phyloP scores from a whole-genome alignment of 1,140 invertebrate species.

The Cotesia vestalis region DNA sequence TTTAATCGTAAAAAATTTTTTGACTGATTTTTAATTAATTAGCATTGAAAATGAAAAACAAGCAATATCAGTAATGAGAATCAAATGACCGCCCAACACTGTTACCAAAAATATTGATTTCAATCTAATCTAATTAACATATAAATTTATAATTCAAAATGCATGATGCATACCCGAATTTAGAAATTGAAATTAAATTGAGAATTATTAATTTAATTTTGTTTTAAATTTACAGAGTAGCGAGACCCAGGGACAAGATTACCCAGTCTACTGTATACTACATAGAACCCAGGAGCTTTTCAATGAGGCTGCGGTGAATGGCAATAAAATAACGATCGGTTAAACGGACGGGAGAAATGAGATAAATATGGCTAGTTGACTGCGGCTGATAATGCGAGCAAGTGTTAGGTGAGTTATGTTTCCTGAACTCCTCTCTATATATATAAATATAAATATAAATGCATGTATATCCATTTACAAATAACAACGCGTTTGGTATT shows the following conservation, averaged over 20 bases:
- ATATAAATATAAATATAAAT: constrained; percentile 38
- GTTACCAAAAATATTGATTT: too few relatives aligned
- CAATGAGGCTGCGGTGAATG: constrained; percentile 36
- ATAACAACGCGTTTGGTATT: constrained; percentile 49
- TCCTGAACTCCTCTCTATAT: constrained; percentile 35
- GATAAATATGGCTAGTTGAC: constrained; percentile 61
- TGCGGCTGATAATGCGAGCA: constrained; percentile 61
- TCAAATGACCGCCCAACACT: too few relatives aligned
- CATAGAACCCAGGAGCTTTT: constrained; percentile 29
- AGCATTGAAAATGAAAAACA: too few relatives aligned
- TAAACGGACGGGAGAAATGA: constrained; percentile 52
- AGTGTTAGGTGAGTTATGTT: constrained; percentile 60
- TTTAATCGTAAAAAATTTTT: too few relatives aligned
- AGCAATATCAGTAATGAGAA: too few relatives aligned
- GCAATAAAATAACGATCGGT: constrained; percentile 59
- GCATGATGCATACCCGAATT: too few relatives aligned
- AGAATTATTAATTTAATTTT: background rate
- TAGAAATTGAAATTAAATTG: too few relatives aligned
- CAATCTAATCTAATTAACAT: too few relatives aligned
- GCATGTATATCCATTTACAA: constrained; percentile 37
- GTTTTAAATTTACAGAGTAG: background rate
- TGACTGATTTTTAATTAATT: too few relatives aligned
- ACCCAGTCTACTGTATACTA: constrained; percentile 11
- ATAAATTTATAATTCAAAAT: too few relatives aligned
- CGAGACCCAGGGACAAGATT: constrained; percentile 13